phyloP scores from a whole-genome alignment of 2,113 vertebrate species.

The Coptodon bakossiorum region DNA sequence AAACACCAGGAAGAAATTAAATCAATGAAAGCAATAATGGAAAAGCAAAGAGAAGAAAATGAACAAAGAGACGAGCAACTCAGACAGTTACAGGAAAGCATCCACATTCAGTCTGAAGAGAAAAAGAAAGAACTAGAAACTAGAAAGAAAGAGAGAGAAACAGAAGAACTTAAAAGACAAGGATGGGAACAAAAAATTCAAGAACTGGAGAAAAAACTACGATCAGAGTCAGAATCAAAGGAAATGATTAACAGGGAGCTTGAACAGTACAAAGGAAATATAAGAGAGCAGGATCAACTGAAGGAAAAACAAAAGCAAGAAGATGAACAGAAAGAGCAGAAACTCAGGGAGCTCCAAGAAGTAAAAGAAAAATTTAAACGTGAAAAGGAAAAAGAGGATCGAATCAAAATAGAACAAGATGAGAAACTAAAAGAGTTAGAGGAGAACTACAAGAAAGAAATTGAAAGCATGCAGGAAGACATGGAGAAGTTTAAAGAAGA shows the following conservation, averaged over 20 bases:
- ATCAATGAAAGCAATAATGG: neutral
- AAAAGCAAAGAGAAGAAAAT: fast-evolving
- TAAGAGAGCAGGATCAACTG: neutral
- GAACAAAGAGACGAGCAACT: fast-evolving
- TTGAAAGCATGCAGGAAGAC: neutral
- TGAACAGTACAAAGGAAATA: neutral
- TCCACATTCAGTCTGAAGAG: fast-evolving
- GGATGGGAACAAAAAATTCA: neutral
- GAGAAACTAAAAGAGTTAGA: fast-evolving
- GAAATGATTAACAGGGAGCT: fast-evolving
- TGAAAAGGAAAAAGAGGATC: neutral
- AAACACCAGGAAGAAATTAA: neutral
- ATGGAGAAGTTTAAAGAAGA: neutral
- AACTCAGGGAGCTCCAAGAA: neutral
- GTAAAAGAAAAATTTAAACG: fast-evolving
- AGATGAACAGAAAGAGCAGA: fast-evolving
- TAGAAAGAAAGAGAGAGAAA: neutral
- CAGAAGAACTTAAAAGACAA: neutral
- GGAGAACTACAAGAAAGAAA: fast-evolving
- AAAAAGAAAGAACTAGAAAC: fast-evolving
- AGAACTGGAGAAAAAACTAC: fast-evolving
- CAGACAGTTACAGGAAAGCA: fast-evolving
- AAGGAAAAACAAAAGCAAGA: fast-evolving
- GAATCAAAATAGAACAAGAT: neutral
- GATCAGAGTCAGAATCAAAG: neutral